Conservation (phyloP, 2,888 invertebrate species). For the Notocelia uddmanniana region DNA sequence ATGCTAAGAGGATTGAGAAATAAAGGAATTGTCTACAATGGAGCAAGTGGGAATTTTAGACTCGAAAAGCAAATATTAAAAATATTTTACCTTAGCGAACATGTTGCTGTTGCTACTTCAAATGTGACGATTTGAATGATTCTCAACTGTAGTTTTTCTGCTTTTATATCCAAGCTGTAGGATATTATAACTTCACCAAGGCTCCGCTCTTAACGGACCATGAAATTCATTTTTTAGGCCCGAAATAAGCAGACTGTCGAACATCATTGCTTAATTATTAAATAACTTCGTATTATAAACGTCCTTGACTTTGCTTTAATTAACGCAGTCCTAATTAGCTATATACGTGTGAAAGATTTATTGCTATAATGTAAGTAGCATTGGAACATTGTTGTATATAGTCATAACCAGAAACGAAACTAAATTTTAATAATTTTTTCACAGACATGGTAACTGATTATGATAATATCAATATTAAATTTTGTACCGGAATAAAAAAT, state of each 20-base stretch:
- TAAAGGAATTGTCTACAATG: not conserved
- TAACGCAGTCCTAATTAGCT: slow-evolving; percentile 16
- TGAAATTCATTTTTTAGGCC: slow-evolving; percentile 60
- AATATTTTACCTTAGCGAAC: slow-evolving; percentile 66
- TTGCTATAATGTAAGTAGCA: slow-evolving; percentile 8
- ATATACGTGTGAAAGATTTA: slow-evolving; percentile 34
- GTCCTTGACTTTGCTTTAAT: slow-evolving; percentile 17
- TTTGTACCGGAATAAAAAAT: not conserved
- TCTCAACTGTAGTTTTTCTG: slow-evolving; percentile 60
- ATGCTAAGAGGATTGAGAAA: not conserved
- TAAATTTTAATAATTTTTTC: not conserved
- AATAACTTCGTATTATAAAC: slow-evolving; percentile 5
- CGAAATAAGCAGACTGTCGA: slow-evolving; percentile 37
- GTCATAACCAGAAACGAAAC: not conserved
- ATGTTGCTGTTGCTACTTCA: slow-evolving; percentile 65
- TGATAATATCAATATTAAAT: not conserved
- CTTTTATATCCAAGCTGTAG: slow-evolving; percentile 70
- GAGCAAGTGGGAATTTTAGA: not conserved
- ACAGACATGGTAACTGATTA: not conserved
- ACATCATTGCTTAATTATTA: slow-evolving; percentile 32
- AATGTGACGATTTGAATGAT: slow-evolving; percentile 66
- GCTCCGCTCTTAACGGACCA: slow-evolving; percentile 69
- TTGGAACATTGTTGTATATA: not conserved
- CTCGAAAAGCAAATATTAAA: slow-evolving; percentile 24
- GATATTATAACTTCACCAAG: slow-evolving; percentile 67